Conservation (phyloP, 1,140 invertebrate genomes). For the Apis florea region DNA sequence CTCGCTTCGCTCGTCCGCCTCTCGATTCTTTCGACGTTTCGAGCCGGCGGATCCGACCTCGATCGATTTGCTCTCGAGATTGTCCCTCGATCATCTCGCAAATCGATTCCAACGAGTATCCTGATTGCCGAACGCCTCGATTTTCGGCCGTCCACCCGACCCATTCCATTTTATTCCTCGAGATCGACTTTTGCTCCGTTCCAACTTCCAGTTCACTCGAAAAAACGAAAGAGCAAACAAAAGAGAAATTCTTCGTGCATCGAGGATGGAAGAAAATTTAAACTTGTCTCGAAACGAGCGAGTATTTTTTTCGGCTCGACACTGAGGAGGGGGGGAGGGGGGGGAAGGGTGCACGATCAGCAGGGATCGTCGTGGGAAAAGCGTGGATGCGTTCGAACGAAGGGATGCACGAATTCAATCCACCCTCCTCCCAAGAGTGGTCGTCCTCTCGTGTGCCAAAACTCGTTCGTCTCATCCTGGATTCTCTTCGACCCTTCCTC, state of each 20-base stretch:
- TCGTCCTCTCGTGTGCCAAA: conserved; percentile 10
- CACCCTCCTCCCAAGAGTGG: conserved; percentile 32
- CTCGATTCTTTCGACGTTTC: conserved; percentile 61
- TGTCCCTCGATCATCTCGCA: conserved; percentile 57
- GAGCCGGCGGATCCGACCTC: conserved; percentile 54
- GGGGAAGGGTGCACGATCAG: conserved; percentile 46
- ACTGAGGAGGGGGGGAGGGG: too few relatives aligned
- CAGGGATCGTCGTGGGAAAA: conserved; percentile 62
- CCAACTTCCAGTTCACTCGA: background rate
- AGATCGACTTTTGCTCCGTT: background rate
- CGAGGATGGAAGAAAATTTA: too few relatives aligned
- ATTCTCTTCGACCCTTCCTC: background rate
- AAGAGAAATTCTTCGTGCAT: too few relatives aligned
- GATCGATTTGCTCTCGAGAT: conserved; percentile 63
- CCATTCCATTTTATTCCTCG: background rate
- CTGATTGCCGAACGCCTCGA: conserved; percentile 58
- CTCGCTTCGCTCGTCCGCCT: conserved; percentile 63
- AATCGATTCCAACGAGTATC: conserved; percentile 61
- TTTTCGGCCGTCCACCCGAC: conserved; percentile 47
- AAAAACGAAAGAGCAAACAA: too few relatives aligned
- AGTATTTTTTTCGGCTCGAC: background rate
- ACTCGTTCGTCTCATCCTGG: conserved; percentile 22
- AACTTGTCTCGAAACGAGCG: conserved; percentile 3
- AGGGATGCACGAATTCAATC: conserved; percentile 54
- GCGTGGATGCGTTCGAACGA: conserved; percentile 44